Conservation (phyloP, 2,797 vertebrate species). For the Gadopsis bispinosus region DNA sequence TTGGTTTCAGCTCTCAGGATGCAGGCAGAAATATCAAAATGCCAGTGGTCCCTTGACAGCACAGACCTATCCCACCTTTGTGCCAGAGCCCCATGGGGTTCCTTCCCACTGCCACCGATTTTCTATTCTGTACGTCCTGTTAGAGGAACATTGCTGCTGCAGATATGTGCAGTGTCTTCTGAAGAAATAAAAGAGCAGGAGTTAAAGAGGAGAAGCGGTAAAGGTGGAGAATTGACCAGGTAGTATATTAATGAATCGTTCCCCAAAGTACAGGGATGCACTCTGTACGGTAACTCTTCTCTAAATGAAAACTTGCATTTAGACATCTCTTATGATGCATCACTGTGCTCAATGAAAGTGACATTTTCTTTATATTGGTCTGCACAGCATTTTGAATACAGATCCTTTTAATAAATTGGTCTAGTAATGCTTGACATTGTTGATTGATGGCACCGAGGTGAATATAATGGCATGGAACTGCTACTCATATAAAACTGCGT, state of each 20-base stretch:
- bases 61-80: slow-evolving; percentile 46
- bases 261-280: neutral
- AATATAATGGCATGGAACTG: slow-evolving; percentile 45
- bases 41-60: slow-evolving; percentile 54
- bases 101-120: slow-evolving; percentile 19
- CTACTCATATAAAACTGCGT: slow-evolving; percentile 41
- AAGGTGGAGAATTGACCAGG: slow-evolving; percentile 3
- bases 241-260: slow-evolving; percentile 4
- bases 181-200: neutral
- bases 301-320: slow-evolving; percentile 36
- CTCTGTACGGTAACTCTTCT: slow-evolving; percentile 27
- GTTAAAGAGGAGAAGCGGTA: slow-evolving; percentile 15
- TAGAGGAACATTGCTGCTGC: neutral
- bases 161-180: neutral
- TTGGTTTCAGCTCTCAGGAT: slow-evolving; percentile 67
- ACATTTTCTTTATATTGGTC: slow-evolving; percentile 56
- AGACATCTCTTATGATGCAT: slow-evolving; percentile 59
- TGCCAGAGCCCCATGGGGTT: slow-evolving; percentile 43
- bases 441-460: slow-evolving; percentile 66
- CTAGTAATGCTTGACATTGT: slow-evolving; percentile 56
- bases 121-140: slow-evolving; percentile 31
- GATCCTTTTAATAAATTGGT: slow-evolving; percentile 70
- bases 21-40: slow-evolving; percentile 75
- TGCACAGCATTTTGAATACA: slow-evolving; percentile 57
- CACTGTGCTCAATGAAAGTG: slow-evolving; percentile 51